Conservation (phyloP, 2,797 vertebrate genomes). For the Aldrovandia affinis region DNA sequence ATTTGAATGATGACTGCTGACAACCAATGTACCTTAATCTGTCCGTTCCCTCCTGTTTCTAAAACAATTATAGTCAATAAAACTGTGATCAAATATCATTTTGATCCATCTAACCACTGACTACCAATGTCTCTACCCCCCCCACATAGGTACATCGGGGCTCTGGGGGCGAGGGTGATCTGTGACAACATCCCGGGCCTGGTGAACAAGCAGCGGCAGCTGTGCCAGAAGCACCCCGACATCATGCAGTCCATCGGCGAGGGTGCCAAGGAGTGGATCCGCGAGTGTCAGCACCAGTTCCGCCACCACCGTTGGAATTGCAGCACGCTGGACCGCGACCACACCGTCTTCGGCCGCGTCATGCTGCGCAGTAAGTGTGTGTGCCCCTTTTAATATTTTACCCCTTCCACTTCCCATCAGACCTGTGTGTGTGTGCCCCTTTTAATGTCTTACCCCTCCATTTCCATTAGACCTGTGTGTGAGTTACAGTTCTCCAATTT, state of each 20-base stretch:
- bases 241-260: conserved; percentile 96
- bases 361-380: conserved; percentile 91
- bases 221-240: conserved; percentile 94
- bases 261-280: conserved; percentile 95
- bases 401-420: too few species aligned
- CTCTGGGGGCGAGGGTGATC: conserved; percentile 92
- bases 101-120: too few species aligned
- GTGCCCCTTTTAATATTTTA: neutral
- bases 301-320: conserved; percentile 98
- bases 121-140: too few species aligned
- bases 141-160: conserved; percentile 90
- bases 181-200: conserved; percentile 96
- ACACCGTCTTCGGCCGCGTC: conserved; percentile 95
- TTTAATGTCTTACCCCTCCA: too few species aligned
- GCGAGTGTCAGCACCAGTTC: conserved; percentile 97
- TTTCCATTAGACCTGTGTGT: too few species aligned
- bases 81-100: too few species aligned
- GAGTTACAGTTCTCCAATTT: too few species aligned
- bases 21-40: neutral
- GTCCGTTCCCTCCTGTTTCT: too few species aligned
- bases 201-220: conserved; percentile 94
- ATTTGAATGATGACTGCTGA: neutral
- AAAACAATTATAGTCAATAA: too few species aligned
- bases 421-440: too few species aligned
- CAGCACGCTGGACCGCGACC: conserved; percentile 95